Evolutionary conservation across 2,888 invertebrate genomes (phyloP), one percentile per base, ranked within the genome.

Genomic region (Eupeodes luniger): DNA sequence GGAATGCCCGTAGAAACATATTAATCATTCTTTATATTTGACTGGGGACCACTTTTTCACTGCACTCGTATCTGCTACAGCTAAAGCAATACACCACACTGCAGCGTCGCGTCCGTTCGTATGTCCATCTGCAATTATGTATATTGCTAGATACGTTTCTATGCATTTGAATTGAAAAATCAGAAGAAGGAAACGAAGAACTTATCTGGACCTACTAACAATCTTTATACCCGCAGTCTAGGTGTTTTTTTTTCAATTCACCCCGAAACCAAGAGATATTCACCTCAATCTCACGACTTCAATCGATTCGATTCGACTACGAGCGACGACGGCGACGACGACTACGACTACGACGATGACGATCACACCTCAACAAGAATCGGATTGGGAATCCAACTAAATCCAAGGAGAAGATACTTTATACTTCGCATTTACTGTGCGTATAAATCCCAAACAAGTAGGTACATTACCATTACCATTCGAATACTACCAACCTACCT

Each of bases 101-200:
- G 10, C 14, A 14, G 36, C 40, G 40, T 40, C 40, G 40, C n/a
- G 40, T 0, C 59, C 12, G 7, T 36, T 9, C 36, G 40, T 44
- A 10, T n/a, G 19, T 10, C 16, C 12, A 51, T 44, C 69, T 27
- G 70, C 69, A 82, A 85, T 85, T 55, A 57, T 40, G 7, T 36
- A 40, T 40, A 40, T 70, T 74, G 40, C 67, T 81, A 78, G 16
- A 11, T 36, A 40, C 5, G 12, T 5, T 27, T 12, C 3, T 10
- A 62, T 81, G 77, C 81, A 85, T 72, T 81, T 81, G 81, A 81
- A 81, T 81, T 74, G 81, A 81, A 78, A 78, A 55, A 62, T 78
- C 77, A 81, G 77, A 44, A 75, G 72, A 66, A 64, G 59, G 59
- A 57, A 67, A 62, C 59, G 27, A 53, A 67, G 69, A 67, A 16